phyloP scores from a whole-genome alignment of 2,797 vertebrate species.

The Pipistrellus kuhlii region DNA sequence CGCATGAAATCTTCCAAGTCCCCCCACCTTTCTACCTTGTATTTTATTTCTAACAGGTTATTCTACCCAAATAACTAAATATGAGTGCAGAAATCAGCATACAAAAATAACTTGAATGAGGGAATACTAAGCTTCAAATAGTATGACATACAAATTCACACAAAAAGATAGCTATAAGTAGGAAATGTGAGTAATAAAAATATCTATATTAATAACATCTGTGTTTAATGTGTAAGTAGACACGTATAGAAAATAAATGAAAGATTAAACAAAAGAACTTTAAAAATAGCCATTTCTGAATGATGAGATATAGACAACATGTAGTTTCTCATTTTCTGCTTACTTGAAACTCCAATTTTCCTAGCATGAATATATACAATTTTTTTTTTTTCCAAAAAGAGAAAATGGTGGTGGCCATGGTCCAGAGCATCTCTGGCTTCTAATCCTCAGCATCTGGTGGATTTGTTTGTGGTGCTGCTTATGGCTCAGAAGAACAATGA shows the following conservation, averaged over 20 bases:
- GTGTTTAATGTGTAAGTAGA: neutral
- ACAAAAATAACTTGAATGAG: neutral
- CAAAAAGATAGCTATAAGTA: neutral
- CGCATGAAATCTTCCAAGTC: neutral
- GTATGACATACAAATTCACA: neutral
- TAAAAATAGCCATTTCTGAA: neutral
- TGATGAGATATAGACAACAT: neutral
- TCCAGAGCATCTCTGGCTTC: neutral
- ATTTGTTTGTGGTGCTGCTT: neutral
- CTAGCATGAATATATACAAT: neutral
- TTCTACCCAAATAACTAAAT: conserved; percentile 3
- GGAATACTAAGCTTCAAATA: neutral
- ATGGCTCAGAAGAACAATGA: neutral
- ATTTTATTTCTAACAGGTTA: neutral
- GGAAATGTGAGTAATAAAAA: neutral
- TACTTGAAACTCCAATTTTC: neutral
- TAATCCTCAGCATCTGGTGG: neutral
- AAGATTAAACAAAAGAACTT: neutral
- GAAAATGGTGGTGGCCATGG: neutral
- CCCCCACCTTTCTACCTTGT: neutral
- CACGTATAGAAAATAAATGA: neutral
- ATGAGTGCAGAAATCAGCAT: neutral
- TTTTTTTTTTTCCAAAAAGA: neutral
- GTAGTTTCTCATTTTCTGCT: neutral
- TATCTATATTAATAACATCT: neutral